Base-by-base conservation (phyloP, 2,888 invertebrate species). In the Hyppa rectilinea region DNA sequence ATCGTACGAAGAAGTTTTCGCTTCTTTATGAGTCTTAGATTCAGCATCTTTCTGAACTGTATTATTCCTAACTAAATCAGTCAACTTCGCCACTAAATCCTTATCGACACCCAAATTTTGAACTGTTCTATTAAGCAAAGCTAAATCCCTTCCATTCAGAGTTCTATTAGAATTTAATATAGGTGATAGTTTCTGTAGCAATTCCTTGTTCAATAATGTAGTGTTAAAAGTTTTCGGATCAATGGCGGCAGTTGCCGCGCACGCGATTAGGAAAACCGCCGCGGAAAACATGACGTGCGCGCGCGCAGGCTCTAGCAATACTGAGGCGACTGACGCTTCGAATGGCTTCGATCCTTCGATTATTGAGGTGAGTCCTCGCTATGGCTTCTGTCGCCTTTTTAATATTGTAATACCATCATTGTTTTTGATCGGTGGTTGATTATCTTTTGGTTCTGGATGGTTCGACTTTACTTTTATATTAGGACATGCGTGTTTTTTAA, bases 291-390 rank as follows among this genome's bases (percentile, higher is more conserved):
- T 84, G 59, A 76, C 84, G 84, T 92, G 95, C 95, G 95, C 93
- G 68, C 92, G 93, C 94, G 93, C 88, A 90, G 93, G 82, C 88
- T 82, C 84, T 80, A 79, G 82, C 85, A 85, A 86, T 86, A 95
- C 95, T 95, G 92, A 89, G 81, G 69, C 79, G 76, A 95, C 95
- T 95, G 92, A 89, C 80, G 69, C 78, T 78, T 76, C 88, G 85
- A 66, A 60, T 84, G 80, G 69, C 78, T 78, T 76, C 88, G 85
- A 66, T 63, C 84, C 88, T 88, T 87, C 79, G 76, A 69, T 80
- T 81, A 78, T 76, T 84, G 73, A 73, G 81, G 47, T 53, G 49
- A 65, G 67, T 73, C 50, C 78, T 78, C 75, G 75, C 83, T 75
- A 71, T 74, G 63, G 78, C 76, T 83, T 78, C 53, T 78, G 78